Conservation (phyloP, 2,113 vertebrate genomes). For the Gopherus flavomarginatus region DNA sequence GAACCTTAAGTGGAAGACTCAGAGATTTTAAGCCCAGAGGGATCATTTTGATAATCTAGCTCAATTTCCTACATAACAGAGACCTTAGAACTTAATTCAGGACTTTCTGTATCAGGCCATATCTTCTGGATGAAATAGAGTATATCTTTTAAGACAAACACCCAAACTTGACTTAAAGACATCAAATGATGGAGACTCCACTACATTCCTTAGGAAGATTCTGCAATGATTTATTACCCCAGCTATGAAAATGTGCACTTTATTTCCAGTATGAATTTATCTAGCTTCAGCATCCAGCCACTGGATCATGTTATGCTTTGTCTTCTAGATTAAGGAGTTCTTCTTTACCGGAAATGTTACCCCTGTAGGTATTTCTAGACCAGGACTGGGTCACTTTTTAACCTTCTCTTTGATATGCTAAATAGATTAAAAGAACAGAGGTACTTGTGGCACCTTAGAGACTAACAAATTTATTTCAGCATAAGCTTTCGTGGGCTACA, state of each 20-base stretch:
- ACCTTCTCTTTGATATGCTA: constrained; percentile 14
- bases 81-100: not conserved
- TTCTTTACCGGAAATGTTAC: not conserved
- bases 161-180: not conserved
- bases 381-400: not conserved
- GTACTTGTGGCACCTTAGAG: too few relatives aligned
- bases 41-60: not conserved
- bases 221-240: not conserved
- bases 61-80: not conserved
- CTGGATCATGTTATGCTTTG: not conserved
- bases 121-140: not conserved
- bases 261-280: not conserved
- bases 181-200: not conserved
- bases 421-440: not conserved
- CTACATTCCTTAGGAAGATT: not conserved
- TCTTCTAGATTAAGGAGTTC: not conserved
- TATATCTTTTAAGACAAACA: not conserved
- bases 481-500: not conserved
- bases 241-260: not conserved
- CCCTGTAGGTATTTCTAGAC: not conserved
- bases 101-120: not conserved
- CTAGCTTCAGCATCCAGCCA: not conserved
- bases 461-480: too few relatives aligned
- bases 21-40: not conserved
- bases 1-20: not conserved